Percentiles rank a stretch among this genome's conserved stretches.
Evolutionary conservation across 2,797 vertebrate species (phyloP).

Genomic region (Gephyroberyx darwinii): DNA sequence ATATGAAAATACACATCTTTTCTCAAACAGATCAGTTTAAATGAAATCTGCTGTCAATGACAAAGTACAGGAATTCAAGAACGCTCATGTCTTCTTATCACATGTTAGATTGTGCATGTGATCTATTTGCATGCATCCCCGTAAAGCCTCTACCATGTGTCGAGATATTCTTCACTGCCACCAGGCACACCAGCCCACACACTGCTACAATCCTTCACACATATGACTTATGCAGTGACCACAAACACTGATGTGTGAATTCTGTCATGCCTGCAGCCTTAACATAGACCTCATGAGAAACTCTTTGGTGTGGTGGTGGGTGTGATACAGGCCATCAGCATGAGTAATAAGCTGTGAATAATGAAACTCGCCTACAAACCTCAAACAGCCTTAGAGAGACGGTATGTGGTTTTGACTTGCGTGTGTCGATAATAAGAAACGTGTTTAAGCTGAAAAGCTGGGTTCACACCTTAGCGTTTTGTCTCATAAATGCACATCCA

Average conservation of each 20-base stretch:
- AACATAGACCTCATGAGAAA: neutral
- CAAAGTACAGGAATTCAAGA: neutral
- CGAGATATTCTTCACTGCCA: conserved; percentile 43
- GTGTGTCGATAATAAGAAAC: no score
- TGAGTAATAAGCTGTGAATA: neutral
- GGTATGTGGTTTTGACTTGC: conserved; percentile 17
- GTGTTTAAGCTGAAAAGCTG: no score
- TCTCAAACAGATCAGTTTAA: neutral
- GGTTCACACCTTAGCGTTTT: neutral
- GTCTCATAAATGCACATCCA: neutral
- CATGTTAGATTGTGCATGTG: neutral
- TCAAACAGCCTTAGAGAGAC: conserved; percentile 10
- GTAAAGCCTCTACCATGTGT: conserved; percentile 47
- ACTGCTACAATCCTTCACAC: neutral
- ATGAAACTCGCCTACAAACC: neutral
- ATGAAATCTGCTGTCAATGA: neutral
- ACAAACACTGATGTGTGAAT: neutral
- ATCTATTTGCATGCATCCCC: conserved; percentile 18
- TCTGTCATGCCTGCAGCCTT: neutral
- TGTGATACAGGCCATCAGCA: neutral
- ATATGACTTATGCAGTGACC: neutral
- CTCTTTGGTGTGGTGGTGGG: neutral
- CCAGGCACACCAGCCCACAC: conserved; percentile 15
- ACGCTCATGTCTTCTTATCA: neutral
- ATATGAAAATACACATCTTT: neutral